Conservation (phyloP, 2,888 invertebrate species). For the Leucoptera coffeella region DNA sequence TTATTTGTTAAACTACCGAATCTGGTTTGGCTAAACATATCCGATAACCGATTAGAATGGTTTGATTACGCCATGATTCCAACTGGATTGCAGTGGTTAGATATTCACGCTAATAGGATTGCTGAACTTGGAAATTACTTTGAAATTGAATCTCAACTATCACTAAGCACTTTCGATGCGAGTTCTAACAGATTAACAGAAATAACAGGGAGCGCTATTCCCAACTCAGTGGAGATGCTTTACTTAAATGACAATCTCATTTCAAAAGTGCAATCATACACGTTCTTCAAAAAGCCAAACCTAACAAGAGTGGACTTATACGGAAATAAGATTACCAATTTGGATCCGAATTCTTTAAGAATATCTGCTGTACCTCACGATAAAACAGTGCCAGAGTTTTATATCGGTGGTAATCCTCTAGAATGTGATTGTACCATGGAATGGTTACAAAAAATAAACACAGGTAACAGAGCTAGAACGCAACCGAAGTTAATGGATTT, state of each 20-base stretch:
- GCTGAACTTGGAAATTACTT: slow-evolving; percentile 78
- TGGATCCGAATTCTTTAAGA: slow-evolving; percentile 69
- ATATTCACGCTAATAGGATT: slow-evolving; percentile 79
- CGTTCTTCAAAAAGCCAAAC: slow-evolving; percentile 82
- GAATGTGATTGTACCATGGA: slow-evolving; percentile 89
- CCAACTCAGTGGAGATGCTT: slow-evolving; percentile 73
- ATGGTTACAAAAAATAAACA: slow-evolving; percentile 80
- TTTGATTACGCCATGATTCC: slow-evolving; percentile 84
- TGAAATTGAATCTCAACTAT: slow-evolving; percentile 74
- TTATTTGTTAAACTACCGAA: slow-evolving; percentile 75
- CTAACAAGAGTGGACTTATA: slow-evolving; percentile 75
- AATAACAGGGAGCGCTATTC: slow-evolving; percentile 76
- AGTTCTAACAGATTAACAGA: slow-evolving; percentile 76
- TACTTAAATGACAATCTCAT: slow-evolving; percentile 77
- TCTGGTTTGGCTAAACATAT: slow-evolving; percentile 80
- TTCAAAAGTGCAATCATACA: slow-evolving; percentile 77
- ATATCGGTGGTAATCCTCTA: slow-evolving; percentile 79
- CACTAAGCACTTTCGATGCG: slow-evolving; percentile 74
- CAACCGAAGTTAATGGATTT: slow-evolving; percentile 79
- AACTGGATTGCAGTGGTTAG: slow-evolving; percentile 76
- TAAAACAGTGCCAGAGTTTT: slow-evolving; percentile 72
- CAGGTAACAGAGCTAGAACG: slow-evolving; percentile 66
- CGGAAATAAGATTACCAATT: slow-evolving; percentile 70
- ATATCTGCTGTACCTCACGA: slow-evolving; percentile 70
- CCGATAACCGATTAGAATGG: slow-evolving; percentile 76